These are phyloP conservation scores for Amphipoea lucens DNA, from an alignment of 2,888 invertebrate species.

Conservation along the genomic window DNA sequence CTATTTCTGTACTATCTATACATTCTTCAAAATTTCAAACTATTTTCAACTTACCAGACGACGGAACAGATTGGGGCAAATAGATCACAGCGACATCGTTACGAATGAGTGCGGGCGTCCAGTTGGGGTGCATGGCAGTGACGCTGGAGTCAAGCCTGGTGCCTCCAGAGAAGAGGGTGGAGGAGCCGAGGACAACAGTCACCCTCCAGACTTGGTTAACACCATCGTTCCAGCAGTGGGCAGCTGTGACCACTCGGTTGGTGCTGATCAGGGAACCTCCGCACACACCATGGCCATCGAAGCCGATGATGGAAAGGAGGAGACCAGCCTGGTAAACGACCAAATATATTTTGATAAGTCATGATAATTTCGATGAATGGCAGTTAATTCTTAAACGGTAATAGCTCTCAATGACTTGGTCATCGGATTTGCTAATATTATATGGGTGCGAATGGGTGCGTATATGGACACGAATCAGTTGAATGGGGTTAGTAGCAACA, in stretches of 20 bases:
- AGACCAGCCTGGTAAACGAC: constrained; percentile 67
- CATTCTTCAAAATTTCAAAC: background rate
- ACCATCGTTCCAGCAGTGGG: constrained; percentile 81
- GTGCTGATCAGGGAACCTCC: constrained; percentile 76
- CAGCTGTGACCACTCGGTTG: constrained; percentile 73
- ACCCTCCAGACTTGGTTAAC: constrained; percentile 72
- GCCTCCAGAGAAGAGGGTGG: constrained; percentile 76
- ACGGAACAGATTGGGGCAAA: constrained; percentile 54
- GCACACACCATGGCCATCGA: constrained; percentile 70
- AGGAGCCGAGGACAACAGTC: constrained; percentile 78
- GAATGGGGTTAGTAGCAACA: background rate
- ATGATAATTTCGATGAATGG: background rate
- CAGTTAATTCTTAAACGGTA: background rate
- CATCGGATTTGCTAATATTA: background rate
- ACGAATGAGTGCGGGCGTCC: constrained; percentile 68
- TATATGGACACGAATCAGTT: background rate
- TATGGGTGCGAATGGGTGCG: too few relatives aligned
- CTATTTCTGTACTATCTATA: background rate
- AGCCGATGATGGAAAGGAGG: constrained; percentile 62
- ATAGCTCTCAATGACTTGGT: background rate
- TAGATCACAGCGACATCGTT: constrained; percentile 78
- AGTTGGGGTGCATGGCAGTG: constrained; percentile 73
- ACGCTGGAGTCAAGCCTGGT: constrained; percentile 70
- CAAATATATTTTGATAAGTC: background rate
- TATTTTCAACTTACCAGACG: constrained; percentile 24